Evolutionary conservation across 2,888 invertebrate species (phyloP).

Genomic region (Labia minor): DNA sequence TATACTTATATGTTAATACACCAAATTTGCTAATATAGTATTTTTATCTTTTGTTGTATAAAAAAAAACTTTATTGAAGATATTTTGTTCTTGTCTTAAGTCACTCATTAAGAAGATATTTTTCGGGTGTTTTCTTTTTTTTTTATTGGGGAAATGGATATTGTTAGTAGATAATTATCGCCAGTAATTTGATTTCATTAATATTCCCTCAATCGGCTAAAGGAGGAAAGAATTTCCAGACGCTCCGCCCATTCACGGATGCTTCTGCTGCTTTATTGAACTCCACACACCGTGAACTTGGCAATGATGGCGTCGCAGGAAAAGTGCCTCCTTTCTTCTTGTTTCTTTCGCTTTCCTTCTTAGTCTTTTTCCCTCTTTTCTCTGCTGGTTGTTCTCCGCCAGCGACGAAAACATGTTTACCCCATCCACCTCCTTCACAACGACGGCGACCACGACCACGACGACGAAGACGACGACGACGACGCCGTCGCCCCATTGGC

Average conservation of each 20-base stretch:
- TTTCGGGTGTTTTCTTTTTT: too few species aligned
- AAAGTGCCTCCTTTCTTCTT: background rate
- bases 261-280: conserved; percentile 7
- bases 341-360: background rate
- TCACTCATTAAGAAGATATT: too few species aligned
- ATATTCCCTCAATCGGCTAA: background rate
- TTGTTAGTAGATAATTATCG: too few species aligned
- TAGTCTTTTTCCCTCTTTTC: background rate
- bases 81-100: too few species aligned
- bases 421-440: background rate
- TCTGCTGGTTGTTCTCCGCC: background rate
- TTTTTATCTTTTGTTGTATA: too few species aligned
- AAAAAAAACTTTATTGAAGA: too few species aligned
- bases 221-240: background rate
- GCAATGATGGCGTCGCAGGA: background rate
- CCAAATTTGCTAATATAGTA: too few species aligned
- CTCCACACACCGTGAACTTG: conserved; percentile 5
- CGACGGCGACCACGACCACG: background rate
- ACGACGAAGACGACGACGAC: background rate
- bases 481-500: background rate
- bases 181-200: background rate
- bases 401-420: background rate
- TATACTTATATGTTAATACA: too few species aligned
- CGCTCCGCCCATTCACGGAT: background rate
- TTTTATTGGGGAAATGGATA: too few species aligned